Evolutionary conservation across 35 echinoderm and acorn worm genomes (phyloP).

Genomic region (Holothuria glaberrima): DNA sequence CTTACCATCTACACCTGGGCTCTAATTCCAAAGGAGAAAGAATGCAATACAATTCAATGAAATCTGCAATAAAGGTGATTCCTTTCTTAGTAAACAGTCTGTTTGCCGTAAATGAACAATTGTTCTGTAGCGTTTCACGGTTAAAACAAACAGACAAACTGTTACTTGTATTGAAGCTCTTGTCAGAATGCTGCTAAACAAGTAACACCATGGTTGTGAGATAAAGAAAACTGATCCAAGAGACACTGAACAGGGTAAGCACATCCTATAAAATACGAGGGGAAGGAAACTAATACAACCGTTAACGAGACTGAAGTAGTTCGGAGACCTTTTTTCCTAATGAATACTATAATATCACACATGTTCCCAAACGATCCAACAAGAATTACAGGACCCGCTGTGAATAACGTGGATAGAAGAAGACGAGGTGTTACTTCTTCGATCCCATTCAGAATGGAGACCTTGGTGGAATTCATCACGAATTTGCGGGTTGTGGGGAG

Average conservation of each 20-base stretch:
- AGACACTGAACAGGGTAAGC: too few species aligned
- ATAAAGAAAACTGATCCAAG: too few species aligned
- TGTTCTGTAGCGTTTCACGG: background rate
- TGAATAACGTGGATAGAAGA: too few species aligned
- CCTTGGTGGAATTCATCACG: too few species aligned
- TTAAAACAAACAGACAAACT: background rate
- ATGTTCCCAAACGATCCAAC: too few species aligned
- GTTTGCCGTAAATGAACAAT: background rate
- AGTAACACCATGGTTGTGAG: too few species aligned
- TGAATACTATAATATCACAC: too few species aligned
- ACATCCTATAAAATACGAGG: background rate
- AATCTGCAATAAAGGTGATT: background rate
- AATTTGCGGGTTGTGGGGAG: background rate
- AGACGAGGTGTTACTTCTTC: too few species aligned
- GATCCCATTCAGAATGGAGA: too few species aligned
- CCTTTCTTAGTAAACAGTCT: background rate
- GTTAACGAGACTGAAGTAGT: too few species aligned
- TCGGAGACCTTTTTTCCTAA: too few species aligned
- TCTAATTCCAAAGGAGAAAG: background rate
- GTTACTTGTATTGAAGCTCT: background rate
- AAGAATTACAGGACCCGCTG: too few species aligned
- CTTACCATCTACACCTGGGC: background rate
- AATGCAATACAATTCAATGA: background rate
- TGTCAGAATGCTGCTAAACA: background rate
- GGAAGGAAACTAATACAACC: background rate